These are phyloP conservation scores for Ophion slaviceki DNA, from an alignment of 2,888 invertebrate genomes.

Conservation along the genomic window DNA sequence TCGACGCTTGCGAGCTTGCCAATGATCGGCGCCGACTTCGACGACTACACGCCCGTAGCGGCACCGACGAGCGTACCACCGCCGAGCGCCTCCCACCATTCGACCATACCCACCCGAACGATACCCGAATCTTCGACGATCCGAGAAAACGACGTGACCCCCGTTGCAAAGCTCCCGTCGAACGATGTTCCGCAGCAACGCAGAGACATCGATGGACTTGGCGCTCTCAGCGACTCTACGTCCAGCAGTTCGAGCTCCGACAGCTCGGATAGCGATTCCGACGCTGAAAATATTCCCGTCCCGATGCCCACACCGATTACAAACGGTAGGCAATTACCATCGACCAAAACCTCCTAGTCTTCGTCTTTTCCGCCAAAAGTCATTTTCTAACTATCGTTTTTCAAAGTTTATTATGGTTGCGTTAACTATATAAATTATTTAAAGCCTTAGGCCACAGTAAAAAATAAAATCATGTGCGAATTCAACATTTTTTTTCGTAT, in stretches of 20 bases:
- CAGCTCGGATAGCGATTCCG: conserved; percentile 84
- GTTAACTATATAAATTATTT: too few relatives aligned
- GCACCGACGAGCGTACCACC: conserved; percentile 71
- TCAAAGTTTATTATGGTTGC: not conserved
- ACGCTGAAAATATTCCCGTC: conserved; percentile 78
- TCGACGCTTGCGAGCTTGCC: conserved; percentile 90
- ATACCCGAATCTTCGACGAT: conserved; percentile 59
- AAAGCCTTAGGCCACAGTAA: too few relatives aligned
- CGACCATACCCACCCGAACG: conserved; percentile 55
- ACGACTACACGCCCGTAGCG: conserved; percentile 76
- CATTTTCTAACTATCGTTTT: not conserved
- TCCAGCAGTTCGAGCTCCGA: conserved; percentile 81
- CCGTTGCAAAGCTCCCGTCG: conserved; percentile 44
- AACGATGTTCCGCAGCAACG: conserved; percentile 32
- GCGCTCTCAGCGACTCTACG: conserved; percentile 79
- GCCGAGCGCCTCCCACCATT: conserved; percentile 54
- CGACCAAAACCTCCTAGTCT: not conserved
- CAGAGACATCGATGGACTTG: conserved; percentile 66
- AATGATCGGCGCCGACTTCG: conserved; percentile 90
- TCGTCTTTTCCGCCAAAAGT: not conserved
- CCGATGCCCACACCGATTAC: conserved; percentile 71
- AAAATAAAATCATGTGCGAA: too few relatives aligned
- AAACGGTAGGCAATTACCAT: conserved; percentile 73
- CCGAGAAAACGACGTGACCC: conserved; percentile 65
- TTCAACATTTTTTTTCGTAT: too few relatives aligned